A percentile compares a stretch with the other conserved stretches of the same genome.
Evolutionary conservation across 2,113 vertebrate species (phyloP).

Genomic region (Xerus inauris): DNA sequence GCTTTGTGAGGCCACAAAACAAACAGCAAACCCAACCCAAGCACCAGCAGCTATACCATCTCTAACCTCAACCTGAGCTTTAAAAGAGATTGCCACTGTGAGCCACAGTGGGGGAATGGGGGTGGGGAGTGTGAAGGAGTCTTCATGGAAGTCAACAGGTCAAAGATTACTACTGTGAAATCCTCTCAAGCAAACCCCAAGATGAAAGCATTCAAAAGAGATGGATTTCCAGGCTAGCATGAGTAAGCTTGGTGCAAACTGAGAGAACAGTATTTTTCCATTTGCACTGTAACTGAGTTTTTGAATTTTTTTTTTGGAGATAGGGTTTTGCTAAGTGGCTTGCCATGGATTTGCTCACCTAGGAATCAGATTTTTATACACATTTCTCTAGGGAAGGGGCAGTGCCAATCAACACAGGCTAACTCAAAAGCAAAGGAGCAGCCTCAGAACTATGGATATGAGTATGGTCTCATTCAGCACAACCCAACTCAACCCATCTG

Average conservation of each 20-base stretch:
- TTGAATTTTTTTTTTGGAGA: too few species aligned
- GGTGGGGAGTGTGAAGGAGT: neutral
- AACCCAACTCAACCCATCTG: neutral
- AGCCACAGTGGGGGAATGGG: neutral
- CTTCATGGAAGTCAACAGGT: neutral
- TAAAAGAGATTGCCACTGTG: neutral
- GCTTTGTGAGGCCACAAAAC: neutral
- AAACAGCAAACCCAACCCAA: neutral
- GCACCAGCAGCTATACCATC: too few species aligned
- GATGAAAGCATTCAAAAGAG: neutral
- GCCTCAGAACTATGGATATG: neutral
- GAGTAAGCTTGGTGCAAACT: neutral
- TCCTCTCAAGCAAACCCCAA: neutral
- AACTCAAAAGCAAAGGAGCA: neutral
- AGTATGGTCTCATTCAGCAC: neutral
- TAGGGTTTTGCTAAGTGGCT: neutral
- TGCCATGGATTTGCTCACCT: neutral
- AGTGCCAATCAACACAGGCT: neutral
- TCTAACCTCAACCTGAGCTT: neutral
- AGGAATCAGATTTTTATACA: conserved; percentile 17
- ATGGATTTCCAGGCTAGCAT: neutral
- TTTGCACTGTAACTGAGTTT: neutral
- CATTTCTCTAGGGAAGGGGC: neutral
- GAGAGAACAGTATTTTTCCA: neutral
- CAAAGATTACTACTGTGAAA: neutral